Base-by-base conservation (phyloP, 2,888 invertebrate genomes). In the Sussaba pulchella region DNA sequence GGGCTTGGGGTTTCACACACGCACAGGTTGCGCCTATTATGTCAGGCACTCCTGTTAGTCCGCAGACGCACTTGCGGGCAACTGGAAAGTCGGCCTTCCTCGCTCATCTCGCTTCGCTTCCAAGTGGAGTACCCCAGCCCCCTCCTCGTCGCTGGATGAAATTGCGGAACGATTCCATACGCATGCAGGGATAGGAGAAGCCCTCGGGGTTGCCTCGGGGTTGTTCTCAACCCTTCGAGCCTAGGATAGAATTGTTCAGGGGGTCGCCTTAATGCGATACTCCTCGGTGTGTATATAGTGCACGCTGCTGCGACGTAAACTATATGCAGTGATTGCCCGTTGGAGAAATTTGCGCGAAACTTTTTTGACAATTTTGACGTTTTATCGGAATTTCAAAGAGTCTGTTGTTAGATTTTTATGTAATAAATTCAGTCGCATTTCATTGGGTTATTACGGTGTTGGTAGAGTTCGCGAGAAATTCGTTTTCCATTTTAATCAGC, bases 11-110 rank as follows among this genome's bases (percentile, higher is more conserved):
- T 69, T 54, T 8, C 14, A 31, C 73, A 81, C 73, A 78, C 64
- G 74, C 73, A 78, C 78, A 81, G 82, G 83, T 82, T 80, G 54
- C 54, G 57, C 31, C 74, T 52, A 77, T 81, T 70, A 70, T 74
- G 61, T 12, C 19, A 36, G 31, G 50, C 19, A 41, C 74, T 61
- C 59, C 50, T 66, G 36, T 73, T 69, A 66, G 50, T 57, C 26
- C 26, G 50, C 21, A 52, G 61, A 61, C 52, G 52, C 63, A 57
- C 59, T 66, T 77, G 81, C 77, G 47, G 75, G 78, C 76, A 81
- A 77, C 67, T 75, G 66, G 54, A 64, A 79, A 66, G 66, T 61
- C 26, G 50, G 69, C 66, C 78, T 77, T 77, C 47, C 76, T 45
- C 73, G 69, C 39, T 76, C 69, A 47, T 70, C 72, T 73, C 77